Evolutionary conservation across 2,797 vertebrate species (phyloP).

Genomic region (Ctenosaura bakeri): DNA sequence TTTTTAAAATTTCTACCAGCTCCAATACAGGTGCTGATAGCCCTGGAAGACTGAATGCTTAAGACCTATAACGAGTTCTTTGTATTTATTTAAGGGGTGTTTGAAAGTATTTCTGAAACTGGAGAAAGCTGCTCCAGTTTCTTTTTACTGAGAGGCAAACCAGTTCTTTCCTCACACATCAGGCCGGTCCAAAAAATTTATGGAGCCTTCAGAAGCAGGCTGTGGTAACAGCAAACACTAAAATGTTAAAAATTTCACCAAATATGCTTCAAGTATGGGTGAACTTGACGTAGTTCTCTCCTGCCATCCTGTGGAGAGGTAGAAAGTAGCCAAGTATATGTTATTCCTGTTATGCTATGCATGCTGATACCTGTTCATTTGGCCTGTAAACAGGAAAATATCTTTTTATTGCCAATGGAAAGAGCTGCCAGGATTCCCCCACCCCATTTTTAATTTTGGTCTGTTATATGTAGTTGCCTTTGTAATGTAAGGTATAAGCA

Average conservation of each 20-base stretch:
- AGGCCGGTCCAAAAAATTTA: not conserved
- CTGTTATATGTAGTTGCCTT: not conserved
- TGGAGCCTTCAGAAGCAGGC: not conserved
- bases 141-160: not conserved
- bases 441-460: too few relatives aligned
- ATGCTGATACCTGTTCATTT: not conserved
- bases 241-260: not conserved
- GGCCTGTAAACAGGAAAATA: not conserved
- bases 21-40: not conserved
- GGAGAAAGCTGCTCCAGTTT: not conserved
- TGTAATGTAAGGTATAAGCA: not conserved
- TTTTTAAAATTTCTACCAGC: not conserved
- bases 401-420: not conserved
- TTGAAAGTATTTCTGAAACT: conserved; percentile 22
- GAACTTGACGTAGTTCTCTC: not conserved
- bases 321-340: not conserved
- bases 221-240: not conserved
- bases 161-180: not conserved
- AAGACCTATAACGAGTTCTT: not conserved
- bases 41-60: not conserved
- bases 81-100: not conserved
- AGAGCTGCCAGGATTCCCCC: not conserved
- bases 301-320: not conserved
- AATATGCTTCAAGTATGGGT: not conserved
- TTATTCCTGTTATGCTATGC: not conserved